Evolutionary conservation across 2,797 vertebrate genomes (phyloP).

Genomic region (Ctenopoma multispine): DNA sequence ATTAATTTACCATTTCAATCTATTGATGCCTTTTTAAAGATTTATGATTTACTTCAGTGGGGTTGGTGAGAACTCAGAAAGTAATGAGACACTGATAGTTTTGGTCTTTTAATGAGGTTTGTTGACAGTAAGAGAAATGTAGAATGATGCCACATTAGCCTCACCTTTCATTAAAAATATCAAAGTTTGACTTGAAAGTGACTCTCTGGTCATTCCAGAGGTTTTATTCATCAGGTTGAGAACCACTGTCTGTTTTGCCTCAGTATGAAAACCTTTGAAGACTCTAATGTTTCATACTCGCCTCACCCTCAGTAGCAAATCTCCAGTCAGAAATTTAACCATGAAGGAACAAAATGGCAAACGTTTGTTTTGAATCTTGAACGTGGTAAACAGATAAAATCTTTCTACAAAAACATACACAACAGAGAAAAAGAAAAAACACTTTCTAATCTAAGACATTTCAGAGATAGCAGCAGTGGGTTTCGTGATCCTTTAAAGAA

Average conservation of each 20-base stretch:
- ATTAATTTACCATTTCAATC: too few species aligned
- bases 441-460: conserved; percentile 6
- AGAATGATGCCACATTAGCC: too few species aligned
- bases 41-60: neutral
- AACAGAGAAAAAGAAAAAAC: neutral
- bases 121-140: too few species aligned
- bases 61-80: neutral
- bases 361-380: conserved; percentile 29
- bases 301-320: neutral
- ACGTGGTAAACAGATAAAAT: conserved; percentile 1
- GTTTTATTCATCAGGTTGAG: conserved; percentile 3
- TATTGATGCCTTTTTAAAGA: too few species aligned
- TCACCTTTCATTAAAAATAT: conserved; percentile 7
- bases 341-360: conserved; percentile 23
- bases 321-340: conserved; percentile 12
- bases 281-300: neutral
- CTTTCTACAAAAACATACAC: neutral
- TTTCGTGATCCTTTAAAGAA: conserved; percentile 22
- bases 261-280: neutral
- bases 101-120: too few species aligned
- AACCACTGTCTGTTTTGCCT: conserved; percentile 20
- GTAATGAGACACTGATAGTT: neutral
- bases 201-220: neutral
- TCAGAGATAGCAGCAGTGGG: conserved; percentile 25
- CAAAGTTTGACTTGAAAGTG: neutral